Base-by-base conservation (phyloP, 2,888 invertebrate genomes). In the Cerceris ruficornis region DNA sequence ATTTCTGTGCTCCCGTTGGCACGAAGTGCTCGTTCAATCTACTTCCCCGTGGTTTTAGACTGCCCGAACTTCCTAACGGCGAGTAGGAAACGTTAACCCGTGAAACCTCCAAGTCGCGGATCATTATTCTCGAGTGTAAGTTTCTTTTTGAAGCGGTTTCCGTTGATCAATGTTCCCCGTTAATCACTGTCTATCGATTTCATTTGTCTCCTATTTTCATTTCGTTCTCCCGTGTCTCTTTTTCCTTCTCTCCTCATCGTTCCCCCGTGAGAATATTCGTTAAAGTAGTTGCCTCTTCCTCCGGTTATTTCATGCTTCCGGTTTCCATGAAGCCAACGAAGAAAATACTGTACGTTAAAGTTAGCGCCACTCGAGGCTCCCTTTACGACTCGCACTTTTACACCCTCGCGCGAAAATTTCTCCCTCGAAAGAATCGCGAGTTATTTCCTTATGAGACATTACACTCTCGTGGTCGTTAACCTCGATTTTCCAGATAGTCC, bases 101-200 rank as follows among this genome's bases (percentile, higher is more conserved):
- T 50, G 70, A 46, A 17, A 49, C 43, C 13, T 60, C 67, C 67
- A 57, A 71, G 65, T 65, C 66, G 66, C 67, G 43, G 71, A 72
- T 72, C 71, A 60, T 72, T 72, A 67, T 60, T 67, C 71, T 52
- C 54, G 46, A 67, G 60, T 52, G 65, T 28, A 59, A 59, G 54
- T 60, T 28, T 41, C 54, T 60, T 55, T 46, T 54, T 7, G 54
- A 54, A 71, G 66, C 59, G 60, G 41, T 54, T 59, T 17, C 28
- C 71, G 43, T 60, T 60, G 66, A 66, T 72, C 61, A 57, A 78
- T 43, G 14, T 55, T 46, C 58, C 73, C 46, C 8, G 8, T 46
- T 46, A 8, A 11, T 46, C 46, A 46, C 46, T 46, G 9, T 46
- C 8, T 11, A 6, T 11, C 46, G 5, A 11, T 46, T 11, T 46